Conservation (phyloP, 2,113 vertebrate species). For the Rhea pennata region DNA sequence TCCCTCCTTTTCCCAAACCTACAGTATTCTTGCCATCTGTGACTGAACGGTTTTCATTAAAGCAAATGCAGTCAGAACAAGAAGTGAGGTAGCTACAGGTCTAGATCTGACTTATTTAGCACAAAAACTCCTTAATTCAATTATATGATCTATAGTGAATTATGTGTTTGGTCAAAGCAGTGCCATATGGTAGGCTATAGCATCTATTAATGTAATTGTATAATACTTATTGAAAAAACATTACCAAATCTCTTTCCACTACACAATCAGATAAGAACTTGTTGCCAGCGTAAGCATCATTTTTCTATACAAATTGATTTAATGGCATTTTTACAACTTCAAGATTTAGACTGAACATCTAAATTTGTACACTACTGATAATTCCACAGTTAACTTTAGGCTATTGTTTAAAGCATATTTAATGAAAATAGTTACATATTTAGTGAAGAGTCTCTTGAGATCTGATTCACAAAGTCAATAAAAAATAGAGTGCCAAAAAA, state of each 20-base stretch:
- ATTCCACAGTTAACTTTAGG: conserved; percentile 25
- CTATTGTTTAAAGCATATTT: conserved; percentile 39
- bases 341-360: background rate
- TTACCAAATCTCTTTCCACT: background rate
- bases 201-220: background rate
- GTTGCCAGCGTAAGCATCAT: background rate
- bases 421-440: conserved; percentile 35
- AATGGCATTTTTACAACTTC: background rate
- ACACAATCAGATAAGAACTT: background rate
- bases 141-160: background rate
- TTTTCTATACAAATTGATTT: background rate
- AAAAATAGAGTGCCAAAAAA: conserved; percentile 17
- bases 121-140: background rate
- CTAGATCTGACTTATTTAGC: background rate
- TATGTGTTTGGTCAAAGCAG: background rate
- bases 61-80: background rate
- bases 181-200: background rate
- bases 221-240: background rate
- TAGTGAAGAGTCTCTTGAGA: conserved; percentile 8
- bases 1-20: background rate
- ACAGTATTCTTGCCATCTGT: background rate
- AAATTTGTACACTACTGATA: conserved; percentile 4
- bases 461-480: conserved; percentile 8
- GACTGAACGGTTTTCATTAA: background rate
- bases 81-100: background rate